Conservation (phyloP, 92 coral and sea anemone genomes). For the Muricea muricata region DNA sequence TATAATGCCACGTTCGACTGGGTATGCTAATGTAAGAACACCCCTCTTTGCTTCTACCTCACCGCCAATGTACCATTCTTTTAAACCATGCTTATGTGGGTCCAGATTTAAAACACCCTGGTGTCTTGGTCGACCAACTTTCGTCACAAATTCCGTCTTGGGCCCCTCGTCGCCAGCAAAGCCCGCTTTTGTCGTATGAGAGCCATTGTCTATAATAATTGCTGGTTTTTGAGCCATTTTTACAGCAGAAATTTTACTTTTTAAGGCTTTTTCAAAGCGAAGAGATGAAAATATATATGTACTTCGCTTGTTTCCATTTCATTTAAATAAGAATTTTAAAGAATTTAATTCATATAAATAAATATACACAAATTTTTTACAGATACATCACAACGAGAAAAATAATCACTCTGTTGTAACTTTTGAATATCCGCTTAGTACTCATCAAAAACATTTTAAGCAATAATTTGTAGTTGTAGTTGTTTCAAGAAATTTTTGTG, state of each 20-base stretch:
- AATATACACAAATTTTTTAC: neutral
- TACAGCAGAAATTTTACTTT: neutral
- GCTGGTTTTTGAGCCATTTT: neutral
- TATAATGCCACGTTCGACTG: slow-evolving; percentile 17
- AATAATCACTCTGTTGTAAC: too few species aligned
- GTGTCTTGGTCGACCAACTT: slow-evolving; percentile 9
- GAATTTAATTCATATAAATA: too few species aligned
- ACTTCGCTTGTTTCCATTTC: too few species aligned
- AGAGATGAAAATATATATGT: too few species aligned
- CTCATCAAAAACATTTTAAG: too few species aligned
- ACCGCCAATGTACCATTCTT: neutral
- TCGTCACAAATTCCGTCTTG: neutral
- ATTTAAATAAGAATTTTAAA: too few species aligned
- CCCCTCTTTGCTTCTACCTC: neutral
- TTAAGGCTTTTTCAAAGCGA: neutral
- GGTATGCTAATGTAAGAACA: neutral
- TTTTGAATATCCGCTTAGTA: too few species aligned
- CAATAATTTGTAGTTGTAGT: too few species aligned
- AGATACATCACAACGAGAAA: neutral
- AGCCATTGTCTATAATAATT: slow-evolving; percentile 5
- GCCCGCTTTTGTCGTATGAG: neutral
- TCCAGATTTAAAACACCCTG: neutral
- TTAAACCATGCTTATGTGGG: neutral
- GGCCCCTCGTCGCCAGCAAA: slow-evolving; percentile 8
- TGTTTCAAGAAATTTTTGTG: neutral